Percentiles rank a stretch among this genome's conserved stretches.
phyloP scores from a whole-genome alignment of 2,888 invertebrate species.

The Ptycholaimellus sp. region DNA sequence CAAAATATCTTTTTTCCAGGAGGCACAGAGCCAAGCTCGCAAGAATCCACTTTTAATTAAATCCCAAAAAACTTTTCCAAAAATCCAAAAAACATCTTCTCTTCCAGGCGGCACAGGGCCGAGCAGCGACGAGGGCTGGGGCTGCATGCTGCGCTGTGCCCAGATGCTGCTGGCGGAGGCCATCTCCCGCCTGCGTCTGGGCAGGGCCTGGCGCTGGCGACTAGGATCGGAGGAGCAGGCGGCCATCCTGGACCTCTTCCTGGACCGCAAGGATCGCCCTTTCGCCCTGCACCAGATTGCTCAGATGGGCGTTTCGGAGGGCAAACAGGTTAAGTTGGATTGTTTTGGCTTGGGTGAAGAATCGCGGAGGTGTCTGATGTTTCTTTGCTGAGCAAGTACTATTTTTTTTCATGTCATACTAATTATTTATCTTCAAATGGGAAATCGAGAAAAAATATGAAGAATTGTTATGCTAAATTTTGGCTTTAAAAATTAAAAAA shows the following conservation, averaged over 20 bases:
- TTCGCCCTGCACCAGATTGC: conserved; percentile 96
- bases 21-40: too few relatives aligned
- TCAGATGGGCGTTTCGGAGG: conserved; percentile 77
- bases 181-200: conserved; percentile 40
- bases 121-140: conserved; percentile 85
- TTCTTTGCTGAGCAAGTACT: too few relatives aligned
- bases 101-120: conserved; percentile 40
- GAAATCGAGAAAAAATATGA: too few relatives aligned
- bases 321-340: too few relatives aligned
- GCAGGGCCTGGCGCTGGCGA: conserved; percentile 6
- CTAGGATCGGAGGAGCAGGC: conserved; percentile 29
- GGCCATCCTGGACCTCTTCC: conserved; percentile 58
- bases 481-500: too few relatives aligned
- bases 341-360: too few relatives aligned
- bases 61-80: neutral
- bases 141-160: conserved; percentile 91
- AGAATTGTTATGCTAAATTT: too few relatives aligned
- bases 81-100: neutral
- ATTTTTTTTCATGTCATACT: too few relatives aligned
- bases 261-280: conserved; percentile 60
- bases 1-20: neutral
- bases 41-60: too few relatives aligned
- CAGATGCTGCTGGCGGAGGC: conserved; percentile 93
- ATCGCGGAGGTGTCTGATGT: too few relatives aligned
- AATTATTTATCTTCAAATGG: too few relatives aligned